These are phyloP conservation scores for Platyrinchus mystaceus DNA, from an alignment of 2,797 vertebrate species.

Conservation along the genomic window DNA sequence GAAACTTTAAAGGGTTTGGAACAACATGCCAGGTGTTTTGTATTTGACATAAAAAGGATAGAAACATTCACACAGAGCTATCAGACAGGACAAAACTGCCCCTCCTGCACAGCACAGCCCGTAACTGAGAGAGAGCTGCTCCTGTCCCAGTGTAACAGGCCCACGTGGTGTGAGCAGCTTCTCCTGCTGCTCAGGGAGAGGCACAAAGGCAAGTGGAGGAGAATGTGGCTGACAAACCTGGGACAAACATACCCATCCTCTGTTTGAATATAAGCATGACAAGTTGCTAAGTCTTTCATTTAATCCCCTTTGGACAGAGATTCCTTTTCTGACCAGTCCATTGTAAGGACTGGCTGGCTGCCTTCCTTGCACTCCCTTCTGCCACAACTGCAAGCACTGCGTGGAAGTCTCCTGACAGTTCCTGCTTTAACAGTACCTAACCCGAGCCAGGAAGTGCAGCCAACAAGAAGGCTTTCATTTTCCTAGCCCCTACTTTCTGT, in stretches of 20 bases:
- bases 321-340: background rate
- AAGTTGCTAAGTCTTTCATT: background rate
- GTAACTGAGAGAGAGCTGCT: background rate
- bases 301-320: background rate
- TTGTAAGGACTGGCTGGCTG: fast-evolving
- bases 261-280: background rate
- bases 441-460: background rate
- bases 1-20: background rate
- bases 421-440: background rate
- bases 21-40: background rate
- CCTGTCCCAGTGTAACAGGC: background rate
- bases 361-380: background rate
- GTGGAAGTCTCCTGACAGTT: background rate
- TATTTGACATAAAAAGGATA: background rate
- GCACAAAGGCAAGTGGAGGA: background rate
- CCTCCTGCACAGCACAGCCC: background rate
- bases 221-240: background rate
- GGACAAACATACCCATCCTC: background rate
- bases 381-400: background rate
- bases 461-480: background rate
- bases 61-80: background rate
- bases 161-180: fast-evolving
- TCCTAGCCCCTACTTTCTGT: background rate
- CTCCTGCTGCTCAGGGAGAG: background rate
- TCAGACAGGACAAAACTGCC: background rate